Base-by-base conservation (phyloP, 2,113 vertebrate species). In the Salvelinus fontinalis region DNA sequence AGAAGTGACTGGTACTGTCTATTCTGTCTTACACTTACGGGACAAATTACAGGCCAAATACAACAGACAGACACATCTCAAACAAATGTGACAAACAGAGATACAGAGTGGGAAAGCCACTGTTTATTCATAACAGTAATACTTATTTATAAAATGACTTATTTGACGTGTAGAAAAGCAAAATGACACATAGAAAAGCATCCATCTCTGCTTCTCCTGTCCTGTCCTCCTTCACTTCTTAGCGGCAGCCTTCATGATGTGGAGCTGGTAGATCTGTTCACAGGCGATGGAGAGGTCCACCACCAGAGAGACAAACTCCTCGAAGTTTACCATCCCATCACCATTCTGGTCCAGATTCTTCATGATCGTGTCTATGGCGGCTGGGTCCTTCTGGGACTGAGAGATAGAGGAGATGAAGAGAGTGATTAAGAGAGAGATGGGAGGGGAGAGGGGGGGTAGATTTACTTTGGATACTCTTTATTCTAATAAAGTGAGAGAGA, bases 281-380 rank as follows among this genome's bases (percentile, higher is more conserved):
- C 97, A 98, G 67, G 95, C 94, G 79, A 97, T 87, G 0, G 95
- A 95, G 74, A 99, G 91, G 2, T 95, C 94, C 0, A 92, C 93
- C 65, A 99, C 90, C 66, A 99, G 91, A 24, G 95, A 88, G 59
- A 97, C 91, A 9, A 95, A 99, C 80, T 99, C 97, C 83, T 96
- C 92, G 90, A 99, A 99, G 84, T 95, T 92, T 79, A 98, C 89
- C 70, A 95, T 94, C 0, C 95, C 95, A 0, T 98, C 97, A 1
- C 93, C 90, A 1, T 97, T 96, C 79, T 91, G 82, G 31, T 99
- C 97, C 82, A 99, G 81, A 77, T 99, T 97, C 73, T 93, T 95
- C 93, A 97, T 93, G 79, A 99, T 95, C 71, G 74, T 81, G 69
- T 97, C 95, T 83, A 97, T 90, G 0, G 89, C 74, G 0, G 91